These are phyloP conservation scores for Caranx melampygus DNA, from an alignment of 2,113 vertebrate genomes.

Conservation along the genomic window DNA sequence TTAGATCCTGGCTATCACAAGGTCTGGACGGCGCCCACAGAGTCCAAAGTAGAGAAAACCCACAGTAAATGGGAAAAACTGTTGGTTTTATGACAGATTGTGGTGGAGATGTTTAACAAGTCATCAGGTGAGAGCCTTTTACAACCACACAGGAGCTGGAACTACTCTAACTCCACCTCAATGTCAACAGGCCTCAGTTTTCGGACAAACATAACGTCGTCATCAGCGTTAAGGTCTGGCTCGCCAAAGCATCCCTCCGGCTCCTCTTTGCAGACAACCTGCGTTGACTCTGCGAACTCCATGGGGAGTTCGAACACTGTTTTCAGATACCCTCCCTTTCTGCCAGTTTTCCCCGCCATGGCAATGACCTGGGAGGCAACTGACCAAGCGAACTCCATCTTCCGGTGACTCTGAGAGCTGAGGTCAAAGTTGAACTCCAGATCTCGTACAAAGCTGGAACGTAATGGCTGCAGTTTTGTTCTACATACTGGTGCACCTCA, in stretches of 20 bases:
- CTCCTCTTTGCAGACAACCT: constrained; percentile 47
- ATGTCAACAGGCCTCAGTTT: constrained; percentile 59
- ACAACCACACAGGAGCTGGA: neutral
- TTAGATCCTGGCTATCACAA: neutral
- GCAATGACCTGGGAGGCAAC: constrained; percentile 48
- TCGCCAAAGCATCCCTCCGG: neutral
- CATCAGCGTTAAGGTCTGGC: neutral
- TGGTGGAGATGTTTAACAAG: too few relatives aligned
- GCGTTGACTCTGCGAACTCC: neutral
- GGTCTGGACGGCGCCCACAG: too few relatives aligned
- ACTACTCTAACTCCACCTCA: constrained; percentile 49
- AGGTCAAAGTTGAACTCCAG: constrained; percentile 65
- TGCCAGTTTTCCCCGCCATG: constrained; percentile 18
- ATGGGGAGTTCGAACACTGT: constrained; percentile 43
- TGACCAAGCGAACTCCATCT: constrained; percentile 57
- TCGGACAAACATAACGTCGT: constrained; percentile 33
- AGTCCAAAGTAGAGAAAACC: neutral
- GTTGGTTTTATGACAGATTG: neutral
- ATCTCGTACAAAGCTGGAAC: constrained; percentile 53
- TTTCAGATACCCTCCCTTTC: constrained; percentile 29
- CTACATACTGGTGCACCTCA: constrained; percentile 53
- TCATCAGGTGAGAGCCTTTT: neutral
- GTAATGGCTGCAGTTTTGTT: constrained; percentile 22
- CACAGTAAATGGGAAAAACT: too few relatives aligned
- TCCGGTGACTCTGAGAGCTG: constrained; percentile 40